Percentiles rank a stretch among this genome's conserved stretches.
These are phyloP conservation scores for Dexiosoma caninum DNA, from an alignment of 2,888 invertebrate species.

Conservation along the genomic window DNA sequence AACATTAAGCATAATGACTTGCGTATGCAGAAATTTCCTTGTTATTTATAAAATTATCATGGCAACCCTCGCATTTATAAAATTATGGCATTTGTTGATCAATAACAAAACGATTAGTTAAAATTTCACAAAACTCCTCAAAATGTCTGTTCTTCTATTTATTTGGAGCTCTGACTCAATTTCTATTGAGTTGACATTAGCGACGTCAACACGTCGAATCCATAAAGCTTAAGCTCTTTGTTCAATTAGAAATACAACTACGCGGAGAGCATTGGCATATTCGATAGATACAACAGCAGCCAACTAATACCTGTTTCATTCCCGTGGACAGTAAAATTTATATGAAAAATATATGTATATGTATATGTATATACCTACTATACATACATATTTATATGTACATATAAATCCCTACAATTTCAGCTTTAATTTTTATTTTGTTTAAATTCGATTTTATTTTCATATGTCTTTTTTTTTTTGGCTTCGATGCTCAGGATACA, in stretches of 20 bases:
- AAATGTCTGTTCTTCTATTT: conserved; percentile 17
- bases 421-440: conserved; percentile 29
- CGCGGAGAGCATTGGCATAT: neutral
- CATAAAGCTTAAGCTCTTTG: conserved; percentile 47
- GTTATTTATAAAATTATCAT: neutral
- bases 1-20: too few species aligned
- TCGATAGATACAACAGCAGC: neutral
- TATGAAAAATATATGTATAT: too few species aligned
- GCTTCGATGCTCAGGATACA: conserved; percentile 32
- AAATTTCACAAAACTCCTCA: conserved; percentile 49
- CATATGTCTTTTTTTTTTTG: conserved; percentile 4
- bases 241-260: conserved; percentile 24
- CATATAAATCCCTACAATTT: conserved; percentile 40
- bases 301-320: conserved; percentile 58
- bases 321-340: conserved; percentile 30
- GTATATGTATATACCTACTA: too few species aligned
- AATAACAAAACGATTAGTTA: conserved; percentile 58
- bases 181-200: conserved; percentile 71
- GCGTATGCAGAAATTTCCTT: too few species aligned
- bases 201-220: conserved; percentile 64
- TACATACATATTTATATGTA: too few species aligned
- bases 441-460: conserved; percentile 43
- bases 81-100: conserved; percentile 15
- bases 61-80: neutral
- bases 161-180: conserved; percentile 64